Percentiles rank a stretch among this genome's conserved stretches.
Conservation (phyloP, 1,140 invertebrate species). For the Ylistrum balloti region DNA sequence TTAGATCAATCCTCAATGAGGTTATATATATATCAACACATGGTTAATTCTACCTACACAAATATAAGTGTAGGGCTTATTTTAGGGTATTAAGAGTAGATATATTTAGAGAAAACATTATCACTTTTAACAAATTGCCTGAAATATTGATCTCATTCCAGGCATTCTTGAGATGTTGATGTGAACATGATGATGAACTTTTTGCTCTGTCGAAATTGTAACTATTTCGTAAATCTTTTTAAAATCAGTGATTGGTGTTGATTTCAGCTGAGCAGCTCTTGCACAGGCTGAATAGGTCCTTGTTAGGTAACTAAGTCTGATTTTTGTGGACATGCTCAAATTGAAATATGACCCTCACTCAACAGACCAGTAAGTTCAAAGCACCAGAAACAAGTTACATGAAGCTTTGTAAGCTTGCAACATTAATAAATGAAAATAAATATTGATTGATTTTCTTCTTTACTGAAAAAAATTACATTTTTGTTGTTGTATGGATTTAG, state of each 20-base stretch:
- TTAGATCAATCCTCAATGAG: too few relatives aligned
- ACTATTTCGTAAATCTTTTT: not conserved
- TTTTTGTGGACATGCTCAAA: constrained; percentile 38
- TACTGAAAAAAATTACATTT: too few relatives aligned
- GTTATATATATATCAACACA: too few relatives aligned
- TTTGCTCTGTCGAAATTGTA: not conserved
- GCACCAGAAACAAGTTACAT: not conserved
- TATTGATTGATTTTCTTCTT: not conserved
- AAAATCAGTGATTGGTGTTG: not conserved
- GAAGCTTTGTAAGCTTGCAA: not conserved
- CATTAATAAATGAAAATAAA: not conserved
- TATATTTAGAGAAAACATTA: too few relatives aligned
- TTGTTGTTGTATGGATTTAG: too few relatives aligned
- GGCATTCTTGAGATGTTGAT: too few relatives aligned
- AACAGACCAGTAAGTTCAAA: constrained; percentile 33
- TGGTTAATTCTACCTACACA: too few relatives aligned
- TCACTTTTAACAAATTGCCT: too few relatives aligned
- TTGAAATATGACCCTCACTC: not conserved
- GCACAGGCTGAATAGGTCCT: not conserved
- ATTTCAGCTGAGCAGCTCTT: not conserved
- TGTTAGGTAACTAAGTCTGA: constrained; percentile 19
- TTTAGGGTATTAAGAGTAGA: too few relatives aligned
- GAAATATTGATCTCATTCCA: too few relatives aligned
- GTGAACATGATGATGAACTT: too few relatives aligned
- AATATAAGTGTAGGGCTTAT: too few relatives aligned